Evolutionary conservation across 2,113 vertebrate genomes (phyloP).

Genomic region (Xiphophorus couchianus): DNA sequence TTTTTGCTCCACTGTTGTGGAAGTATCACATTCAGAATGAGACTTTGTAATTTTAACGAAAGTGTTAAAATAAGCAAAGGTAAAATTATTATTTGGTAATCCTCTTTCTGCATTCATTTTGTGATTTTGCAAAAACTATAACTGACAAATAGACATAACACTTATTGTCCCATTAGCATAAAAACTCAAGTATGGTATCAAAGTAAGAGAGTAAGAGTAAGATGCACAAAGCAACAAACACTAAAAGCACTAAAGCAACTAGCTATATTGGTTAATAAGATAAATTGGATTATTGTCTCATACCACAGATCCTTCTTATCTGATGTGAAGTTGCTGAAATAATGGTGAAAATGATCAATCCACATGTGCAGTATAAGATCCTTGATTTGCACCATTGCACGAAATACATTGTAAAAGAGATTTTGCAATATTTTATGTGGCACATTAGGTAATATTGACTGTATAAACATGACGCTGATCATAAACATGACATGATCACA

Average conservation of each 20-base stretch:
- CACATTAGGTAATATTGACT: conserved; percentile 65
- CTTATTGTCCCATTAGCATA: not conserved
- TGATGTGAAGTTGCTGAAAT: not conserved
- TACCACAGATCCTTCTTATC: not conserved
- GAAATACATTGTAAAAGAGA: not conserved
- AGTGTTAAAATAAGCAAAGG: not conserved
- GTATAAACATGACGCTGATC: conserved; percentile 44
- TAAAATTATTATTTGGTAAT: not conserved
- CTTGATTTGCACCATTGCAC: conserved; percentile 6
- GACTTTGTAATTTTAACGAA: no score
- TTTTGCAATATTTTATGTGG: conserved; percentile 27
- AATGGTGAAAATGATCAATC: not conserved
- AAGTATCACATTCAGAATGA: not conserved
- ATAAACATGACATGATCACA: no score
- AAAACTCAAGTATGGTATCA: not conserved
- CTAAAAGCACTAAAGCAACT: not conserved
- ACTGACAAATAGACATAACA: not conserved
- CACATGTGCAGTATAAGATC: not conserved
- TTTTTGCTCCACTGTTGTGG: not conserved
- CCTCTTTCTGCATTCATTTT: not conserved
- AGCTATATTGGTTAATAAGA: not conserved
- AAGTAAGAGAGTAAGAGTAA: not conserved
- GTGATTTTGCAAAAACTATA: not conserved
- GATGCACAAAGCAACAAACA: not conserved
- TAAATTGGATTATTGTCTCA: not conserved